A percentile compares a stretch with the other conserved stretches of the same genome.
phyloP scores from a whole-genome alignment of 2,888 invertebrate species.

The Cryptocheilus praepositus region DNA sequence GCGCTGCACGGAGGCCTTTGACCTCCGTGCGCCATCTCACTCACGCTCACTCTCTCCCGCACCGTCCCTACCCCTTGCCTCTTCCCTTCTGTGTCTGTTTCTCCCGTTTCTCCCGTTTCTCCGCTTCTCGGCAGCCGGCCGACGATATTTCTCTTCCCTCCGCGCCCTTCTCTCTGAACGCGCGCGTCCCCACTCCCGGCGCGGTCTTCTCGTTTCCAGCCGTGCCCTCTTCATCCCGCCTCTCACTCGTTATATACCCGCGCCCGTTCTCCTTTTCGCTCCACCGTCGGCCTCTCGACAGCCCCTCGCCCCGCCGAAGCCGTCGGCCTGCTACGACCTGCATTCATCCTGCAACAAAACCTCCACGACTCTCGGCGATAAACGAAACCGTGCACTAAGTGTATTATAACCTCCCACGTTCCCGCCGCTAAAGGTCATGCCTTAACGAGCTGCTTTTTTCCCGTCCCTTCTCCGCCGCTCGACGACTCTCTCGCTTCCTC shows the following conservation, averaged over 20 bases:
- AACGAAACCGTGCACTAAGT: conserved; percentile 61
- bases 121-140: conserved; percentile 40
- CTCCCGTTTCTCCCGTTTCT: conserved; percentile 39
- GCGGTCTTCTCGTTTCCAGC: conserved; percentile 25
- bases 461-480: conserved; percentile 31
- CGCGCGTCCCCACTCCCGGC: conserved; percentile 1
- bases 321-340: conserved; percentile 51
- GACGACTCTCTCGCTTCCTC: conserved; percentile 16
- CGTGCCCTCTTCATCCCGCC: conserved; percentile 29
- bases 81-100: conserved; percentile 30
- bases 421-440: conserved; percentile 71
- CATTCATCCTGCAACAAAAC: conserved; percentile 58
- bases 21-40: conserved; percentile 61
- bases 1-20: conserved; percentile 70
- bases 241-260: conserved; percentile 36
- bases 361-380: conserved; percentile 48
- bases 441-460: conserved; percentile 68
- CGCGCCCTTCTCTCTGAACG: conserved; percentile 7
- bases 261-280: conserved; percentile 22
- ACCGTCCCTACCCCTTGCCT: conserved; percentile 22
- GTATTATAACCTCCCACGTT: conserved; percentile 70
- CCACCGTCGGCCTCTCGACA: conserved; percentile 36
- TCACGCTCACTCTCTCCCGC: conserved; percentile 23
- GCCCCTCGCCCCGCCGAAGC: conserved; percentile 30
- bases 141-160: conserved; percentile 33